Percentiles rank a stretch among this genome's conserved stretches.
Conservation (phyloP, 2,113 vertebrate genomes). For the Saimiri boliviensis region DNA sequence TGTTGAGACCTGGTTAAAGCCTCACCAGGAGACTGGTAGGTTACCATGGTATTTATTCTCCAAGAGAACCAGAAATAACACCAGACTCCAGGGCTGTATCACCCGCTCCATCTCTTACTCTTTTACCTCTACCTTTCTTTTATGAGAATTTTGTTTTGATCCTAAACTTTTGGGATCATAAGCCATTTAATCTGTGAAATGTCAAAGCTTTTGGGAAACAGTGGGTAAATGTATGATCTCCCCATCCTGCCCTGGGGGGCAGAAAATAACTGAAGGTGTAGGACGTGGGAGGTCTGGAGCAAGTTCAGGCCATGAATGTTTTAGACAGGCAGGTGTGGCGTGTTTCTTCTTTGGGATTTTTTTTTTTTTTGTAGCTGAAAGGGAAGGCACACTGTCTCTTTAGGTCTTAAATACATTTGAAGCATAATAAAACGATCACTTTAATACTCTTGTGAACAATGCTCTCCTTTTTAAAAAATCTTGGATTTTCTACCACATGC, state of each 20-base stretch:
- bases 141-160: background rate
- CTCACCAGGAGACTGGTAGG: background rate
- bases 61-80: background rate
- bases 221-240: background rate
- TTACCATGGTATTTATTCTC: background rate
- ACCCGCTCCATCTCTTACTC: background rate
- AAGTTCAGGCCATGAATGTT: background rate
- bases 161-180: background rate
- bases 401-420: slow-evolving; percentile 32
- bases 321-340: background rate
- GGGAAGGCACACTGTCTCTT: background rate
- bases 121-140: background rate
- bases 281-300: background rate
- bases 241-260: background rate
- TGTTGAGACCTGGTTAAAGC: background rate
- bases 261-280: background rate
- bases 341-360: background rate
- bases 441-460: background rate
- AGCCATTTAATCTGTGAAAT: background rate
- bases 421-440: background rate
- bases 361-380: slow-evolving; percentile 3
- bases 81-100: background rate
- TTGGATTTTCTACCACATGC: background rate
- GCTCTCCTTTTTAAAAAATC: background rate
- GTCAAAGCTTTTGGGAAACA: background rate